phyloP scores from a whole-genome alignment of 2,888 invertebrate species.

The Tetheella fluctuosa region DNA sequence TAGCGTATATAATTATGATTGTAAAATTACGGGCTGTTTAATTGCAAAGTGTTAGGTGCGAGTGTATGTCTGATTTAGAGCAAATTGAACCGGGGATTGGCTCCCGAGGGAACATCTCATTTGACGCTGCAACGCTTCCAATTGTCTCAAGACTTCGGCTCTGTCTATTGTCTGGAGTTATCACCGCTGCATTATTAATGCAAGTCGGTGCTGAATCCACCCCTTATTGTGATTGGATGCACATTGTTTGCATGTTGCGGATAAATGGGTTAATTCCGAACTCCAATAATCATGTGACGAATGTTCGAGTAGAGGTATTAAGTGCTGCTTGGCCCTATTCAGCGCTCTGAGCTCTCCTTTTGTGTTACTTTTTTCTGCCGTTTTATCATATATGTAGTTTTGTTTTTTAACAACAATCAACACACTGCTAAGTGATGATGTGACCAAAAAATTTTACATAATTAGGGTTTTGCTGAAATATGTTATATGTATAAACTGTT shows the following conservation, averaged over 20 bases:
- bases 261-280: conserved; percentile 13
- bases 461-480: no score
- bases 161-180: conserved; percentile 61
- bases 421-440: no score
- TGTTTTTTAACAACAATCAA: no score
- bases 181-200: conserved; percentile 53
- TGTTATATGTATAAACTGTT: no score
- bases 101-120: conserved; percentile 73
- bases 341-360: no score
- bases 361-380: no score
- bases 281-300: conserved; percentile 17
- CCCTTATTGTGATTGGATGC: conserved; percentile 42
- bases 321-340: no score
- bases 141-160: conserved; percentile 66
- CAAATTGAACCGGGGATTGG: conserved; percentile 80
- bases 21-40: conserved; percentile 49
- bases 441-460: no score
- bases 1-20: conserved; percentile 58
- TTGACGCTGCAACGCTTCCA: conserved; percentile 77
- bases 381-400: no score
- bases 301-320: no score
- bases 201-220: conserved; percentile 36
- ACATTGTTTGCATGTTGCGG: conserved; percentile 25
- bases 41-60: conserved; percentile 47
- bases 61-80: conserved; percentile 72